Evolutionary conservation across 2,888 invertebrate species (phyloP).

Genomic region (Eustalomyia histrio): DNA sequence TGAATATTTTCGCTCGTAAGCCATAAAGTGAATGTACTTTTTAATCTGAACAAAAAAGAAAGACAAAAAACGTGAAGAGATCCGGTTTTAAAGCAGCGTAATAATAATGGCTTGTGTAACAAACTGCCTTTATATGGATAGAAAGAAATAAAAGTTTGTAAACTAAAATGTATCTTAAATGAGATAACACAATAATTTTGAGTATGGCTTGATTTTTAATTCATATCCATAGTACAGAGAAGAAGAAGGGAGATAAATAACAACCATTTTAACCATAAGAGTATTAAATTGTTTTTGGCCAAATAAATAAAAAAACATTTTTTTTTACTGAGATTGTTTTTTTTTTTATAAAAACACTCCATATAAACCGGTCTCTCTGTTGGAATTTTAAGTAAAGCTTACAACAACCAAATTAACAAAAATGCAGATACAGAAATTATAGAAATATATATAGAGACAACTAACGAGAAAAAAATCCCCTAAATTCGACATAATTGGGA

Average conservation of each 20-base stretch:
- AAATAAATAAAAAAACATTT: not conserved
- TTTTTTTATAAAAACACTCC: not conserved
- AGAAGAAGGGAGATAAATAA: not conserved
- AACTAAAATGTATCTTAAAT: slow-evolving; percentile 44
- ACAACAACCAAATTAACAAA: slow-evolving; percentile 19
- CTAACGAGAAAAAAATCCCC: slow-evolving; percentile 23
- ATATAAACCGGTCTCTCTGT: slow-evolving; percentile 59
- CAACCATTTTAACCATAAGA: not conserved
- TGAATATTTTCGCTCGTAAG: slow-evolving; percentile 64
- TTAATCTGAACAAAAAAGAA: slow-evolving; percentile 67
- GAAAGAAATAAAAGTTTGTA: slow-evolving; percentile 38
- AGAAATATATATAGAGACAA: slow-evolving; percentile 4
- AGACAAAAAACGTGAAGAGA: slow-evolving; percentile 68
- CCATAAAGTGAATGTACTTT: slow-evolving; percentile 77
- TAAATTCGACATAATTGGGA: slow-evolving; percentile 35
- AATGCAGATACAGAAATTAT: slow-evolving; percentile 56
- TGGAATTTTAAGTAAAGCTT: slow-evolving; percentile 32
- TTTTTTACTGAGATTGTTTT: slow-evolving; percentile 1
- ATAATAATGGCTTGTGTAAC: slow-evolving; percentile 63
- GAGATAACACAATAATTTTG: slow-evolving; percentile 29
- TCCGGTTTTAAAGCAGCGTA: slow-evolving; percentile 73
- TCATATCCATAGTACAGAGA: not conserved
- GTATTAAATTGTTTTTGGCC: not conserved
- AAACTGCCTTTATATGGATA: slow-evolving; percentile 52
- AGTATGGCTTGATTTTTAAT: not conserved